Evolutionary conservation across 2,113 vertebrate genomes (phyloP).

Genomic region (Phyllostomus hastatus): DNA sequence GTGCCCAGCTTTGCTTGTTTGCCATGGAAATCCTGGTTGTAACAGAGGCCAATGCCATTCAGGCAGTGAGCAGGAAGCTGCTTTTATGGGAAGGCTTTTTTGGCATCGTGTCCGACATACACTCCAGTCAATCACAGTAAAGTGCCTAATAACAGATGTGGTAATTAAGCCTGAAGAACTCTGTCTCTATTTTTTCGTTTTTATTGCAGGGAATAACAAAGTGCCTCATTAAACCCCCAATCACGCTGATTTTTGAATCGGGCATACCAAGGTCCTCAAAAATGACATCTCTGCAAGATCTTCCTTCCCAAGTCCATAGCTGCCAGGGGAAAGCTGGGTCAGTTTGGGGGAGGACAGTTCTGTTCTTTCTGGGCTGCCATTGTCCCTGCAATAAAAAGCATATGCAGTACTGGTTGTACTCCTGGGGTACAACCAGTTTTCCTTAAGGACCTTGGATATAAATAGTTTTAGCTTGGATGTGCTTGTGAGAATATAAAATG

Average conservation of each 20-base stretch:
- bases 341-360: constrained; percentile 15
- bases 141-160: constrained; percentile 83
- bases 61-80: constrained; percentile 60
- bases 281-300: constrained; percentile 53
- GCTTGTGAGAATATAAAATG: constrained; percentile 56
- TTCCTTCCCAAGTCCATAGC: constrained; percentile 5
- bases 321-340: not conserved
- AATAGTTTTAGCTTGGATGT: constrained; percentile 59
- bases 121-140: constrained; percentile 83
- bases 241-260: constrained; percentile 62
- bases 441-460: constrained; percentile 29
- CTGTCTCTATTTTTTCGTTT: constrained; percentile 76
- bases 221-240: constrained; percentile 77
- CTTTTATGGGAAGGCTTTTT: constrained; percentile 71
- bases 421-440: constrained; percentile 29
- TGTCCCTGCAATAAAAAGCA: not conserved
- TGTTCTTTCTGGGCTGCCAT: not conserved
- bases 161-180: constrained; percentile 81
- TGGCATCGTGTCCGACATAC: constrained; percentile 77
- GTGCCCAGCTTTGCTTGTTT: constrained; percentile 28
- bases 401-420: no score
- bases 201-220: constrained; percentile 78
- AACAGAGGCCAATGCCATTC: constrained; percentile 68
- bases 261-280: constrained; percentile 59
- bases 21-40: constrained; percentile 58